A percentile compares a stretch with the other conserved stretches of the same genome.
phyloP scores from a whole-genome alignment of 2,113 vertebrate genomes.

The Dinomys branickii region DNA sequence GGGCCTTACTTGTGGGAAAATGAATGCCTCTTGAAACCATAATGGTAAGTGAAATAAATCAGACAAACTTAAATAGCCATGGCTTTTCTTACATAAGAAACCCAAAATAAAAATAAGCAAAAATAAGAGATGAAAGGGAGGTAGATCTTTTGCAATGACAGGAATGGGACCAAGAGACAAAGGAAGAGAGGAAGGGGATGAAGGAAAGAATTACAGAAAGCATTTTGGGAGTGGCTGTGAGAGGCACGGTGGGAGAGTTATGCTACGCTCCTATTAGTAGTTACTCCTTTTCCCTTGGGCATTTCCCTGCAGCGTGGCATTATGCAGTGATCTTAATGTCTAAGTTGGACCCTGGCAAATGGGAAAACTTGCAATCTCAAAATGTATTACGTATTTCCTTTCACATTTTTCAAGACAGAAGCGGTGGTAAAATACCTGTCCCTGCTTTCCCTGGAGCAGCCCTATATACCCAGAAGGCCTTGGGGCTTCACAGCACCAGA shows the following conservation, averaged over 20 bases:
- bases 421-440: neutral
- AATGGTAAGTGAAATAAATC: neutral
- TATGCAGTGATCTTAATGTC: neutral
- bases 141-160: neutral
- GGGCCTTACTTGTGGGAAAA: neutral
- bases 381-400: neutral
- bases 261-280: neutral
- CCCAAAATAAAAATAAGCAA: neutral
- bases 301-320: neutral
- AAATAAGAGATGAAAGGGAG: neutral
- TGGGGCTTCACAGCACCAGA: neutral
- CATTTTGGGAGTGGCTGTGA: neutral
- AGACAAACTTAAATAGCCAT: neutral
- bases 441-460: neutral
- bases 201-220: neutral
- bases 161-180: neutral
- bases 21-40: neutral
- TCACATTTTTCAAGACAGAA: constrained; percentile 37
- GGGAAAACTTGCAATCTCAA: neutral
- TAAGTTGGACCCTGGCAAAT: neutral
- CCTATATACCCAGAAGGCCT: neutral
- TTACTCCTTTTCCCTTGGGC: no score
- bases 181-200: neutral
- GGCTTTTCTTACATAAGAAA: neutral
- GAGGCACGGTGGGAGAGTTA: neutral